phyloP scores from a whole-genome alignment of 2,113 vertebrate genomes.

The Camelus bactrianus region DNA sequence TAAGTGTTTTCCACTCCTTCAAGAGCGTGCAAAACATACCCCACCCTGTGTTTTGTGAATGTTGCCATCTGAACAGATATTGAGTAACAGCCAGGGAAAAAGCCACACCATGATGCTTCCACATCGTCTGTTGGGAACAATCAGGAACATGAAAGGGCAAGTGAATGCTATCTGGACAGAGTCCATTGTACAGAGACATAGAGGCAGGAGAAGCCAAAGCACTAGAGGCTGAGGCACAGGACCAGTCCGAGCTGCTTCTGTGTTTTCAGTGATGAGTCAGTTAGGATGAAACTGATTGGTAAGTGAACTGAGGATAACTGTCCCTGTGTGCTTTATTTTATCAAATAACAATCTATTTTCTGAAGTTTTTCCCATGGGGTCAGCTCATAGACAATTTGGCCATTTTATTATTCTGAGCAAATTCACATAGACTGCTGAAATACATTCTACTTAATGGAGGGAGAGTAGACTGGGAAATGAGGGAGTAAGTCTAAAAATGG shows the following conservation, averaged over 20 bases:
- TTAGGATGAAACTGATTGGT: neutral
- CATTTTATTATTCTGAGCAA: neutral
- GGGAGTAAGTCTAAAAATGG: neutral
- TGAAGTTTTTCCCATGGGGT: neutral
- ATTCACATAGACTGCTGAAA: neutral
- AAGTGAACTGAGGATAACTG: neutral
- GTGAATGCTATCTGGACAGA: neutral
- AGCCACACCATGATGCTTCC: slow-evolving; percentile 47
- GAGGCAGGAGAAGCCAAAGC: neutral
- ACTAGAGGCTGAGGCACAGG: neutral
- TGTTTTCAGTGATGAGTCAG: neutral
- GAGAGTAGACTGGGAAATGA: neutral
- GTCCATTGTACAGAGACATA: neutral
- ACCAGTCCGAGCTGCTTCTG: neutral
- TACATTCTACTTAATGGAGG: neutral
- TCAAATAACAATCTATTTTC: neutral
- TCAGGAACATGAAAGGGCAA: slow-evolving; percentile 10
- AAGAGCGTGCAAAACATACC: neutral
- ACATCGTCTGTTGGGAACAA: neutral
- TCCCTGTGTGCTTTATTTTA: neutral
- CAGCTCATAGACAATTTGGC: neutral
- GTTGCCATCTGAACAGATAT: slow-evolving; percentile 2
- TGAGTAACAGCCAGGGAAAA: slow-evolving; percentile 39
- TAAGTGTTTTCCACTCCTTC: slow-evolving; percentile 20
- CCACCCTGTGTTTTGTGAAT: slow-evolving; percentile 53